phyloP scores from a whole-genome alignment of 2,113 vertebrate genomes.

The Dunckerocampus dactyliophorus region DNA sequence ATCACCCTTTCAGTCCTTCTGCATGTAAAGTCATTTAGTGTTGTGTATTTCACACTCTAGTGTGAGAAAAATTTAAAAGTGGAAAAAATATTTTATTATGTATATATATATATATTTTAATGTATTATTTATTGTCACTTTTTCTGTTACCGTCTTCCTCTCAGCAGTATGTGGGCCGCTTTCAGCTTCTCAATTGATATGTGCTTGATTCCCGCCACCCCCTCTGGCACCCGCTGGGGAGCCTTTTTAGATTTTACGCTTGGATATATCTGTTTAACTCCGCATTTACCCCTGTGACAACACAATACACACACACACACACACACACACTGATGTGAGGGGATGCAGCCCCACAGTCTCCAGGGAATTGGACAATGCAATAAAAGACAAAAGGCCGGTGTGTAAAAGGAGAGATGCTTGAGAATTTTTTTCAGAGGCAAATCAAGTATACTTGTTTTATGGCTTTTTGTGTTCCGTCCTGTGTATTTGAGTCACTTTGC shows the following conservation, averaged over 20 bases:
- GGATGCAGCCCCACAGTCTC: slow-evolving; percentile 41
- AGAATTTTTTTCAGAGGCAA: background rate
- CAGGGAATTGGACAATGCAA: slow-evolving; percentile 54
- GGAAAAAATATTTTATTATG: too few relatives aligned
- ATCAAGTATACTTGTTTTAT: background rate
- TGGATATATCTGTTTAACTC: slow-evolving; percentile 99
- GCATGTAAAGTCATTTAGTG: too few relatives aligned
- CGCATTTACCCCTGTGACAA: slow-evolving; percentile 96
- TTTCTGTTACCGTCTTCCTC: slow-evolving; percentile 75
- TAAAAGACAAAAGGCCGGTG: slow-evolving; percentile 51
- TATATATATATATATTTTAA: too few relatives aligned
- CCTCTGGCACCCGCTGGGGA: slow-evolving; percentile 89
- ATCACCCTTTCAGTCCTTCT: too few relatives aligned
- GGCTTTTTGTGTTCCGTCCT: background rate
- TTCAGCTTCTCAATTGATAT: slow-evolving; percentile 93
- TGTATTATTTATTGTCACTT: slow-evolving; percentile 2
- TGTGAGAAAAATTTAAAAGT: too few relatives aligned
- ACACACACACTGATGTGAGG: slow-evolving; percentile 32
- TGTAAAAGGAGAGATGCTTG: slow-evolving; percentile 39
- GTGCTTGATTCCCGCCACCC: slow-evolving; percentile 98
- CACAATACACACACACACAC: slow-evolving; percentile 67
- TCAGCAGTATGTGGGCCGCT: slow-evolving; percentile 47
- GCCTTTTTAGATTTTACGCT: slow-evolving; percentile 99
- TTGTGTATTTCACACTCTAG: too few relatives aligned
- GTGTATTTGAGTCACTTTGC: background rate